Evolutionary conservation across 2,797 vertebrate genomes (phyloP), one percentile per base, ranked within the genome.

Genomic region (Cheracebus regulus): DNA sequence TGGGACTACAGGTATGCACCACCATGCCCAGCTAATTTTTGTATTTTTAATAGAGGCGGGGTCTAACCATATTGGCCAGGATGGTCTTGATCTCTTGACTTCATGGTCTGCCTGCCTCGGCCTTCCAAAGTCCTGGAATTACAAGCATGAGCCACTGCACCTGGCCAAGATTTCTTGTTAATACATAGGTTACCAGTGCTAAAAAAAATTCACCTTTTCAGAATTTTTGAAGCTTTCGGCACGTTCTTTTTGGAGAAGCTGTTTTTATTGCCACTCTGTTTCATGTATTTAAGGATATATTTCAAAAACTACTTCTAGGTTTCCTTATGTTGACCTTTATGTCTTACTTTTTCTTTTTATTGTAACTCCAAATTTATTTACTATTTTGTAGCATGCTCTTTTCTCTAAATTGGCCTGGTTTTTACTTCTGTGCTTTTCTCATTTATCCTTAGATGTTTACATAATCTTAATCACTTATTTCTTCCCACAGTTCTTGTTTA

Each of bases 391-490:
- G 26, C 17, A 92, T 8, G n/a, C 46, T 80, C 26, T 93, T 81
- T 84, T 84, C 30, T 84, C 57, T 41, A 11, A 20, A 7, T 28
- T 73, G 58, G 9, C 58, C 88, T 83, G 33, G 28, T 58, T 85
- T 95, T 86, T 50, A 39, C 52, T 55, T 79, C 48, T 90, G 12
- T 70, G n/a, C 15, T 79, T 86, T 85, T 73, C 6, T 80, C 10
- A 72, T 58, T 36, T 95, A 83, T 80, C 73, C 39, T 95, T 87
- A 83, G 36, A 88, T 52, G 70, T n/a, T 79, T 80, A 73, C 20
- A 15, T 41, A 83, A 90, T 33, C 92, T 88, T 73, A 90, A 75
- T 90, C 50, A 94, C 61, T 46, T 92, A 72, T 85, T 92, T 96
- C 81, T 72, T 87, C 48, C 55, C 14, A 61, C 7, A 79, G n/a